phyloP scores from a whole-genome alignment of 1,140 invertebrate genomes.

The Cyphomyrmex costatus region DNA sequence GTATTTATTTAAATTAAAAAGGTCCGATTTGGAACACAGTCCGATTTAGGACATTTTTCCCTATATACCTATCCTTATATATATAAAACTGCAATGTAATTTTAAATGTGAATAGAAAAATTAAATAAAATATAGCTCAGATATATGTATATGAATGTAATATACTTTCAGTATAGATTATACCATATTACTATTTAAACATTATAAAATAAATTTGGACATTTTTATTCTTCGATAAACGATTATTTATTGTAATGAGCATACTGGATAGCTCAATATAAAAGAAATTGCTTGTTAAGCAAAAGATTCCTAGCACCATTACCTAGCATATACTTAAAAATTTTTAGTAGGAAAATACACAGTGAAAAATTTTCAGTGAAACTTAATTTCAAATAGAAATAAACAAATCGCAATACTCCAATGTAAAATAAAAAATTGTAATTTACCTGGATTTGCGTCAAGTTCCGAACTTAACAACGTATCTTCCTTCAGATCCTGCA shows the following conservation, averaged over 20 bases:
- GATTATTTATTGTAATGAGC: too few relatives aligned
- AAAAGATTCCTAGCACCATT: background rate
- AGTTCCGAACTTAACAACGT: constrained; percentile 67
- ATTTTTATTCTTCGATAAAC: constrained; percentile 56
- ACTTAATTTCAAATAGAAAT: background rate
- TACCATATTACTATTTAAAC: background rate
- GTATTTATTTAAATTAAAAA: too few relatives aligned
- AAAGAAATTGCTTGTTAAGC: too few relatives aligned
- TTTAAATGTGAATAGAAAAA: background rate
- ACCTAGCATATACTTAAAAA: background rate
- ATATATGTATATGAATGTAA: background rate
- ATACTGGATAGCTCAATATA: too few relatives aligned
- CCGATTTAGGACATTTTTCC: too few relatives aligned
- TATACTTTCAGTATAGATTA: background rate
- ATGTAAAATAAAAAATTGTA: background rate
- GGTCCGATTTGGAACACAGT: too few relatives aligned
- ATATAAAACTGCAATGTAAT: too few relatives aligned
- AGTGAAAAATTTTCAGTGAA: too few relatives aligned
- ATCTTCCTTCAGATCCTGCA: constrained; percentile 74
- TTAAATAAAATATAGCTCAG: background rate
- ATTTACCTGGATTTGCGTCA: constrained; percentile 75
- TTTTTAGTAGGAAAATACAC: background rate
- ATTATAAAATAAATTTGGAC: constrained; percentile 26
- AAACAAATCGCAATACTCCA: background rate
- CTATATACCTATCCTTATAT: too few relatives aligned